phyloP scores from a whole-genome alignment of 2,797 vertebrate genomes.

The Knipowitschia caucasica region DNA sequence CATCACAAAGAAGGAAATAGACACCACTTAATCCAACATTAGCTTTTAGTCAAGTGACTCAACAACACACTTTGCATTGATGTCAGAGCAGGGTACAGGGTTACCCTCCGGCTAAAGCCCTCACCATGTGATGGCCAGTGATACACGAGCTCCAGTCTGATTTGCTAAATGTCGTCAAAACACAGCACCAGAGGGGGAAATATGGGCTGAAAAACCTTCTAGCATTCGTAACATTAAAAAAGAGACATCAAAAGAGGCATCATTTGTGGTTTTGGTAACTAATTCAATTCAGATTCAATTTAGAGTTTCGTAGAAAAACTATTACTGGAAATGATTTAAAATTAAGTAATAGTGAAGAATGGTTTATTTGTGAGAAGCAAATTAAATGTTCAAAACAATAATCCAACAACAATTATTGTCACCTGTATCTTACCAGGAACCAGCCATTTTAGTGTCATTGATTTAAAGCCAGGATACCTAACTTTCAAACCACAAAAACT shows the following conservation, averaged over 20 bases:
- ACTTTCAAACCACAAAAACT: too few relatives aligned
- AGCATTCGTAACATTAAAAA: background rate
- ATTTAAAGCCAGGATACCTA: too few relatives aligned
- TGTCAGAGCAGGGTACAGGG: conserved; percentile 53
- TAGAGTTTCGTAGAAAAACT: background rate
- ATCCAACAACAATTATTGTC: too few relatives aligned
- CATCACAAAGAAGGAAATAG: conserved; percentile 42
- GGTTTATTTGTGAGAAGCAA: too few relatives aligned
- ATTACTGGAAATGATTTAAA: too few relatives aligned
- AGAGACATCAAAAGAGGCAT: background rate
- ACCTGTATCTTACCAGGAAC: too few relatives aligned
- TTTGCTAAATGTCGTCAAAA: conserved; percentile 59
- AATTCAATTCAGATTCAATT: background rate
- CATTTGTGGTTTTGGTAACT: background rate
- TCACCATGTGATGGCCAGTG: conserved; percentile 60
- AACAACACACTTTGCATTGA: conserved; percentile 53
- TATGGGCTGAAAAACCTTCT: conserved; percentile 18
- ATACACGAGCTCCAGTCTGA: conserved; percentile 69
- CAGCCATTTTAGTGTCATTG: too few relatives aligned
- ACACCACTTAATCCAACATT: conserved; percentile 65
- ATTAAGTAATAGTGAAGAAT: too few relatives aligned
- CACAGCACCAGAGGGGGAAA: conserved; percentile 27
- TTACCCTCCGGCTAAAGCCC: conserved; percentile 46
- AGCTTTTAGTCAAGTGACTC: conserved; percentile 75
- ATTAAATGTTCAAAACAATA: too few relatives aligned